Evolutionary conservation across 2,888 invertebrate genomes (phyloP), one percentile per base, ranked within the genome.

Genomic region (Empis livida): DNA sequence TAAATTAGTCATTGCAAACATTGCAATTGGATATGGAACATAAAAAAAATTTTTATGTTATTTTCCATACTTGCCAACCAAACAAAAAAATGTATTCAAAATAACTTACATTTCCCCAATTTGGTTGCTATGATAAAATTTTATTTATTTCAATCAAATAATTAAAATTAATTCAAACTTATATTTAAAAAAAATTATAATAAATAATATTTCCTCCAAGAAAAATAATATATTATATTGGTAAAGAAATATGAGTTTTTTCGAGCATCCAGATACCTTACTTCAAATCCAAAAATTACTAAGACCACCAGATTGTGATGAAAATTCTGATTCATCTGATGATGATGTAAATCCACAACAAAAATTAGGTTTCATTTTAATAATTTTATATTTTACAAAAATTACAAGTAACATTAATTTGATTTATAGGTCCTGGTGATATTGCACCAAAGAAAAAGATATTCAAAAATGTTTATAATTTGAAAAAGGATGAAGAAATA

Each of bases 391-490:
- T n/a, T 16, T 41, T 31, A 4, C 9, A 16, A 11, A 39, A 13
- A 39, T 16, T 41, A 40, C 16, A 14, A 40, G 32, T 20, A 43
- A 38, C 41, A 17, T 42, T 46, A 20, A 16, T 13, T 8, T 15
- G 15, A 15, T 40, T 41, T 31, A 1, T 51, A 75, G 75, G 71
- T 41, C 74, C 74, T 20, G 71, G 70, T 3, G 60, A 66, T 55
- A 71, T 74, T 43, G 70, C 71, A 1, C 47, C 57, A 37, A 49
- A 43, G 43, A 23, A 39, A 50, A 10, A 9, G 41, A 43, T 51
- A 56, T 5, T 13, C 50, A 4, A 43, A 43, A 17, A 43, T 31
- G 17, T 31, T 37, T 41, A 8, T 8, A 9, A n/a, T 9, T 14
- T 20, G n/a, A 40, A 11, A 16, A 16, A 40, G 20, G 11, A 16